Percentiles rank a stretch among this genome's conserved stretches.
phyloP scores from a whole-genome alignment of 2,113 vertebrate species.

The Paratilapia polleni region DNA sequence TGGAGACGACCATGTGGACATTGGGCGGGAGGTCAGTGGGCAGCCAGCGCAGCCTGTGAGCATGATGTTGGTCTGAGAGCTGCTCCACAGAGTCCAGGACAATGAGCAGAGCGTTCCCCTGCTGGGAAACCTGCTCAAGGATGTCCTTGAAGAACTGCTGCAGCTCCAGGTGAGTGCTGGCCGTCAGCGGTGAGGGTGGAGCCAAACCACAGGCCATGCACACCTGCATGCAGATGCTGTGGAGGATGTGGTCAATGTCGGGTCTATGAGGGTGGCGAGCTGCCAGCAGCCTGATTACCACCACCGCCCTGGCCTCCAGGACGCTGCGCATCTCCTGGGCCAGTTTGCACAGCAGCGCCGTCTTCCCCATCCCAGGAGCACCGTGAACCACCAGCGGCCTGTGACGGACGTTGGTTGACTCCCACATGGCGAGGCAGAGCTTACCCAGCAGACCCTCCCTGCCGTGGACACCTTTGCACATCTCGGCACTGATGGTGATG shows the following conservation, averaged over 20 bases:
- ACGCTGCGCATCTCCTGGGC: constrained; percentile 62
- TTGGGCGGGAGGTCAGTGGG: constrained; percentile 78
- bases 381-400: constrained; percentile 78
- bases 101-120: constrained; percentile 77
- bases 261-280: constrained; percentile 68
- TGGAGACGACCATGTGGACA: constrained; percentile 82
- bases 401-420: constrained; percentile 59
- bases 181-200: constrained; percentile 63
- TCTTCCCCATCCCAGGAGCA: constrained; percentile 82
- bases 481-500: constrained; percentile 48
- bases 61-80: constrained; percentile 55
- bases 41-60: constrained; percentile 78
- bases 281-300: constrained; percentile 77
- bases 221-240: constrained; percentile 79
- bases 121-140: constrained; percentile 73
- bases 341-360: constrained; percentile 80
- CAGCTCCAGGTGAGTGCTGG: constrained; percentile 65
- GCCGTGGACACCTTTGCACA: constrained; percentile 69
- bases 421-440: constrained; percentile 71
- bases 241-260: constrained; percentile 73
- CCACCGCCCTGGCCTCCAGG: constrained; percentile 57
- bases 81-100: constrained; percentile 82
- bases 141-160: constrained; percentile 76
- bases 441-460: constrained; percentile 77
- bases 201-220: constrained; percentile 78